phyloP scores from a whole-genome alignment of 2,888 invertebrate genomes.

The Ephialtes manifestator region DNA sequence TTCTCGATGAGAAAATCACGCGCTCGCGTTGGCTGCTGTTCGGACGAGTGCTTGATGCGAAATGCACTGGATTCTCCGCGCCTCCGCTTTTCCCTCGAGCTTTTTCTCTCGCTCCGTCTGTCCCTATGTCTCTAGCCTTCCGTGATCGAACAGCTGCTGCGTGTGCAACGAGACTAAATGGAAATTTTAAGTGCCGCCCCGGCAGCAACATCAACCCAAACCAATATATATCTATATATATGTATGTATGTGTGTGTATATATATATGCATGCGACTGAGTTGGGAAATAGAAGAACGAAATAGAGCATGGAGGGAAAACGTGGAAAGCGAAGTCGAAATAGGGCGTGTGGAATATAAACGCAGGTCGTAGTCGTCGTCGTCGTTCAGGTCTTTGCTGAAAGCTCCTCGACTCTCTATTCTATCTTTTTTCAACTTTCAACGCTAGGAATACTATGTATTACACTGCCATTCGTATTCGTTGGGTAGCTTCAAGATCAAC shows the following conservation, averaged over 20 bases:
- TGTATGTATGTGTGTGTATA: background rate
- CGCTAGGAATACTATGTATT: constrained; percentile 17
- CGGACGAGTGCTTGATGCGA: constrained; percentile 37
- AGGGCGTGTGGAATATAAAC: constrained; percentile 66
- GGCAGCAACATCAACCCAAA: constrained; percentile 46
- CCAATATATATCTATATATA: background rate
- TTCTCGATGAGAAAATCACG: constrained; percentile 57
- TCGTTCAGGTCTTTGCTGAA: constrained; percentile 40
- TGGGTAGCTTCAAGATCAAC: background rate
- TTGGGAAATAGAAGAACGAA: constrained; percentile 57
- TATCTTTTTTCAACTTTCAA: constrained; percentile 20
- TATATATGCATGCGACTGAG: background rate
- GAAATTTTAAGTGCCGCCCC: constrained; percentile 79
- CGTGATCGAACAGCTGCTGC: constrained; percentile 73
- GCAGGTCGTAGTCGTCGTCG: constrained; percentile 42
- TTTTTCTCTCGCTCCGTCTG: constrained; percentile 41
- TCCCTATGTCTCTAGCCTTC: constrained; percentile 56
- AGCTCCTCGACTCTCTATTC: constrained; percentile 7
- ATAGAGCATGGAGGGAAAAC: constrained; percentile 68
- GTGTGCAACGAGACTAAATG: constrained; percentile 76
- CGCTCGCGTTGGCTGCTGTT: constrained; percentile 41
- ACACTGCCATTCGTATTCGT: background rate
- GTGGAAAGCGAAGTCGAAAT: constrained; percentile 61
- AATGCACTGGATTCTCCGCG: constrained; percentile 11
- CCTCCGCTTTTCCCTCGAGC: constrained; percentile 21